Evolutionary conservation across 1,140 invertebrate genomes (phyloP).

Genomic region (Diorhabda sublineata): DNA sequence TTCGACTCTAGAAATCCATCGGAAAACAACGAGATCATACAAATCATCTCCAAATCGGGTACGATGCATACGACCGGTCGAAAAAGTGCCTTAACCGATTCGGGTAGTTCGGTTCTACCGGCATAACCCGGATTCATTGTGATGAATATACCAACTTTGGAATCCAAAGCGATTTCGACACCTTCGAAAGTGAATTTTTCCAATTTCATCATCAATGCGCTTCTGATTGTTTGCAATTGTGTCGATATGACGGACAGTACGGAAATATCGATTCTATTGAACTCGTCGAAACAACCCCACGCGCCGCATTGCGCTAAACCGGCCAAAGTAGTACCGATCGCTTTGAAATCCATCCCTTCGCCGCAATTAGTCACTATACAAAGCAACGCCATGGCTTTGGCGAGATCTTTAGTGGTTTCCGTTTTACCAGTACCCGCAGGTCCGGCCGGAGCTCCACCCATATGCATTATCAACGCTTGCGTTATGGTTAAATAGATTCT

Average conservation of each 20-base stretch:
- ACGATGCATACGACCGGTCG: constrained; percentile 85
- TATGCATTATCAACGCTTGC: constrained; percentile 81
- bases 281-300: constrained; percentile 89
- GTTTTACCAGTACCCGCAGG: constrained; percentile 85
- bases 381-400: constrained; percentile 79
- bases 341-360: constrained; percentile 85
- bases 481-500: constrained; percentile 88
- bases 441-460: constrained; percentile 84
- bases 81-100: constrained; percentile 87
- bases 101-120: constrained; percentile 82
- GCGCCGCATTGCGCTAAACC: constrained; percentile 74
- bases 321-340: constrained; percentile 79
- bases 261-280: constrained; percentile 86
- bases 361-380: constrained; percentile 91
- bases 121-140: constrained; percentile 93
- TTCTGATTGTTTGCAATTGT: constrained; percentile 82
- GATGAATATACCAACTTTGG: constrained; percentile 86
- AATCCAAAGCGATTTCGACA: constrained; percentile 74
- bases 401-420: constrained; percentile 85
- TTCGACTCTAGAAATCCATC: constrained; percentile 85
- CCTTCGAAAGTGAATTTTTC: constrained; percentile 81
- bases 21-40: constrained; percentile 85
- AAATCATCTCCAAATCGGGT: constrained; percentile 86
- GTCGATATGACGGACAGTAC: constrained; percentile 89
- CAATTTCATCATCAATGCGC: constrained; percentile 69